phyloP scores from a whole-genome alignment of 2,113 vertebrate species.

The Pantherophis guttatus region DNA sequence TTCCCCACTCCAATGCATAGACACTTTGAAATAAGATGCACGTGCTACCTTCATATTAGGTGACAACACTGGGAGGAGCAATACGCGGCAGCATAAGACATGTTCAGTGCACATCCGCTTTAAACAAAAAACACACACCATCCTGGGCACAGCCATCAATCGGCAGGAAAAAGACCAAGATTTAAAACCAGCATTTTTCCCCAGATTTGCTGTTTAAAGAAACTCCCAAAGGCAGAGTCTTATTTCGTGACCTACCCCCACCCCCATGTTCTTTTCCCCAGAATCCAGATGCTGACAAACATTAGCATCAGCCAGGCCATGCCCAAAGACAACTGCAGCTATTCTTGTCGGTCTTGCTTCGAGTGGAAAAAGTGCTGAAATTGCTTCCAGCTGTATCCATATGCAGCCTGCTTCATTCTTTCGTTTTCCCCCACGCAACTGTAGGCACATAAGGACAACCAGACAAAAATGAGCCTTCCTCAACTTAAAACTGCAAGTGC shows the following conservation, averaged over 20 bases:
- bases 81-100: background rate
- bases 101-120: background rate
- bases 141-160: background rate
- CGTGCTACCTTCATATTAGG: background rate
- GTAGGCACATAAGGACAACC: background rate
- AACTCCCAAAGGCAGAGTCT: background rate
- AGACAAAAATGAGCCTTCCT: background rate
- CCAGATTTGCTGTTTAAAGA: background rate
- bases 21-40: background rate
- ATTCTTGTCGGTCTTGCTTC: background rate
- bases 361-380: background rate
- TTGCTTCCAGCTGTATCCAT: constrained; percentile 20
- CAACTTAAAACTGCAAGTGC: background rate
- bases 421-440: background rate
- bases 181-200: background rate
- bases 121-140: background rate
- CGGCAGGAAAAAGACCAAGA: background rate
- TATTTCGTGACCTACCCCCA: background rate
- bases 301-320: background rate
- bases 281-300: background rate
- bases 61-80: background rate
- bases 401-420: background rate
- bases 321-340: background rate
- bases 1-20: background rate
- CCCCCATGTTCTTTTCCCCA: no score